Evolutionary conservation across 2,888 invertebrate genomes (phyloP).

Genomic region (Electrophaes corylata): DNA sequence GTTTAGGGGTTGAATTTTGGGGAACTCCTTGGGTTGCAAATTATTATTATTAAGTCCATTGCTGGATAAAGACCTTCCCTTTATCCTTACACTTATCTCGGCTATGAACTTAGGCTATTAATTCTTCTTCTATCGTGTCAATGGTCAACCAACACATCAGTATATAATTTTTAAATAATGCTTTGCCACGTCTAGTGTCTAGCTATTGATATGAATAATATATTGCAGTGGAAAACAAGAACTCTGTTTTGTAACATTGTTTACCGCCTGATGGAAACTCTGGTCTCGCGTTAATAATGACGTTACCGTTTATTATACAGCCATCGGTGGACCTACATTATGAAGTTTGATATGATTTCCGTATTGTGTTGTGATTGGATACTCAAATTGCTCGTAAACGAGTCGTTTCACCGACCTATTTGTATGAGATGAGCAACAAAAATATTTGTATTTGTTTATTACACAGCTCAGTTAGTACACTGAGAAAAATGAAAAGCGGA

Average conservation of each 20-base stretch:
- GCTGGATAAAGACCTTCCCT: too few species aligned
- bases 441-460: too few species aligned
- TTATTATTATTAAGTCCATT: too few species aligned
- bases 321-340: conserved; percentile 35
- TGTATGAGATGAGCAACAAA: background rate
- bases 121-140: too few species aligned
- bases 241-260: conserved; percentile 29
- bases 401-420: conserved; percentile 8
- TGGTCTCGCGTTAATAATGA: conserved; percentile 35
- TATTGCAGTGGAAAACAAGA: conserved; percentile 10
- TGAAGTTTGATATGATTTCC: conserved; percentile 30
- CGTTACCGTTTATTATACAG: conserved; percentile 33
- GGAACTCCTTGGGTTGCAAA: too few species aligned
- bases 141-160: too few species aligned
- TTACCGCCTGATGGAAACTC: conserved; percentile 35
- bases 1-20: too few species aligned
- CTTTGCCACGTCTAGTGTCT: background rate
- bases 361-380: conserved; percentile 11
- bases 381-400: conserved; percentile 16
- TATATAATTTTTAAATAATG: too few species aligned
- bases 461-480: too few species aligned
- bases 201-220: background rate
- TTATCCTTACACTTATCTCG: too few species aligned
- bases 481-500: too few species aligned
- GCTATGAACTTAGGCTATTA: too few species aligned